Evolutionary conservation across 2,113 vertebrate species (phyloP), one percentile per base, ranked within the genome.

Genomic region (Tricholaema leucomelas): DNA sequence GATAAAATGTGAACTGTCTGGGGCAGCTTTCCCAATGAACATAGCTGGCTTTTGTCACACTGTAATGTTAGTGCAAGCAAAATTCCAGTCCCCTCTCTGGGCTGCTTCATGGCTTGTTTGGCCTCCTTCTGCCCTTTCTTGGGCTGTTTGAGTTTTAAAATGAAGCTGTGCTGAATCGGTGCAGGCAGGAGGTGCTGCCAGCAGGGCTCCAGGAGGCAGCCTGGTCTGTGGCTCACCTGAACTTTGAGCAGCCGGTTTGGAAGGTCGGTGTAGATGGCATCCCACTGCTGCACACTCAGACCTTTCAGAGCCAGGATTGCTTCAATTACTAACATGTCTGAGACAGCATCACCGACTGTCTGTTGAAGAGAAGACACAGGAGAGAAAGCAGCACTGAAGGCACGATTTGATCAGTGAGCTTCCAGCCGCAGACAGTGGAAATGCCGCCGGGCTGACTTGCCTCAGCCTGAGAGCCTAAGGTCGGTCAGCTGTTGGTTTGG

Each of bases 171-270:
- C 16, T 28, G 18, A 36, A 30, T 1, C 9, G 1, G 15, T 4
- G 8, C 30, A 50, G 42, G 33, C 21, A n/a, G 15, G 56, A 67
- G 36, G 2, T 28, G 31, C 28, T 31, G 24, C 5, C 30, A 40
- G 70, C 38, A 69, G 55, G 44, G n/a, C 3, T 25, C 11, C 13
- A n/a, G 5, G 15, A 36, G 20, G 4, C 63, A 65, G 54, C 42
- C 30, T 19, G 6, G 27, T 9, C 30, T 5, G 33, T 12, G 14
- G 56, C 97, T 63, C 65, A 99, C 99, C 98, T 98, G 98, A 46
- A 99, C 98, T 98, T 98, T 99, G 75, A 99, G 98, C 94, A 99
- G 98, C 48, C 99, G 98, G 82, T 98, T 99, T 8, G 99, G 99
- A 50, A 99, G 98, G 83, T 99, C 99, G 0, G 88, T 95, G 85